Evolutionary conservation across 2,888 invertebrate genomes (phyloP).

Genomic region (Folsomia manolachei): DNA sequence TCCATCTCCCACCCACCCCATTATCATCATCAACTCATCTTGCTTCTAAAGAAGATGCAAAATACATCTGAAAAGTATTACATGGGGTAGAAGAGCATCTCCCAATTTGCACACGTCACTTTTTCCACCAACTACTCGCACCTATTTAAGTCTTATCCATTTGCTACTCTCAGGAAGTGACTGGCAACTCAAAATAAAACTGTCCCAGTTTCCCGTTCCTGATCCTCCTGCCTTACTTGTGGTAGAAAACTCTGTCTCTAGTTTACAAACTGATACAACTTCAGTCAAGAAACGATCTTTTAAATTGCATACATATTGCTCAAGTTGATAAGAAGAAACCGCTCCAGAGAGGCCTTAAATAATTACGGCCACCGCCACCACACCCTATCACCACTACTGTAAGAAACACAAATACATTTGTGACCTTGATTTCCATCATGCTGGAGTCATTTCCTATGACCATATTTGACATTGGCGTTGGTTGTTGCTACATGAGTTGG

Average conservation of each 20-base stretch:
- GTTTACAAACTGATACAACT: neutral
- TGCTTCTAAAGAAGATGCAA: no score
- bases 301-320: neutral
- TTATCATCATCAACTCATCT: conserved; percentile 8
- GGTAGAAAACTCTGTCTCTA: no score
- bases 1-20: conserved; percentile 8
- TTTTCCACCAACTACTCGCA: neutral
- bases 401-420: neutral
- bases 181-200: conserved; percentile 47
- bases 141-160: neutral
- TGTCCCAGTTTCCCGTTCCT: conserved; percentile 36
- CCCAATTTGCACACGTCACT: neutral
- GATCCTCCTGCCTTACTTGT: neutral
- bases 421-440: neutral
- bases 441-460: neutral
- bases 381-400: neutral
- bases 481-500: no score
- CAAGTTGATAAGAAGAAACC: neutral
- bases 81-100: neutral
- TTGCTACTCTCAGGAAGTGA: neutral
- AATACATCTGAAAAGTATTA: neutral
- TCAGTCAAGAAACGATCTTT: neutral
- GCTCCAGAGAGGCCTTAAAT: neutral
- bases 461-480: neutral
- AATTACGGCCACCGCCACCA: neutral